Conservation (phyloP, 2,113 vertebrate species). For the Struthidea cinerea region DNA sequence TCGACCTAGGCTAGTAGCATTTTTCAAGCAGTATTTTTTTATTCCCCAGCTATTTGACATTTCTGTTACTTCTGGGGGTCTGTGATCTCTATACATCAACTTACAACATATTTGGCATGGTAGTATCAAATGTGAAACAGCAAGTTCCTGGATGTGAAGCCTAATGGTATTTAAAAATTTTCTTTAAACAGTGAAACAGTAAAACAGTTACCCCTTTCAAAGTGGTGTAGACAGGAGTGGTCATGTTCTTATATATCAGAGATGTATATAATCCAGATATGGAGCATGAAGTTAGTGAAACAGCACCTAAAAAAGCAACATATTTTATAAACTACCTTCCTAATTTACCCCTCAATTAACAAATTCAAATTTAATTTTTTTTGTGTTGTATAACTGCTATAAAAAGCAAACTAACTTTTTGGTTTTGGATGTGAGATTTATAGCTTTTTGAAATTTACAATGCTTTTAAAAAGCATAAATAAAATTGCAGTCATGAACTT, state of each 20-base stretch:
- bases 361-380: not conserved
- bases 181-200: slow-evolving; percentile 17
- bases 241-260: slow-evolving; percentile 92
- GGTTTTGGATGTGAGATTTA: not conserved
- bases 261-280: slow-evolving; percentile 88
- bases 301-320: slow-evolving; percentile 72
- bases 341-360: not conserved
- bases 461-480: not conserved
- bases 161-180: not conserved
- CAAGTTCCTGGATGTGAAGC: slow-evolving; percentile 4
- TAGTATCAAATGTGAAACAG: not conserved
- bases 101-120: not conserved
- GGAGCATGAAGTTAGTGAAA: slow-evolving; percentile 76
- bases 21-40: slow-evolving; percentile 8
- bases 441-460: not conserved
- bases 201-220: slow-evolving; percentile 87
- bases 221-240: slow-evolving; percentile 88
- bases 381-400: not conserved
- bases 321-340: not conserved
- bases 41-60: not conserved
- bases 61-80: slow-evolving; percentile 17
- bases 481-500: not conserved
- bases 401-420: not conserved
- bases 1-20: not conserved
- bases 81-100: not conserved